phyloP scores from a whole-genome alignment of 2,888 invertebrate genomes.

The Caenorhabditis wallacei region DNA sequence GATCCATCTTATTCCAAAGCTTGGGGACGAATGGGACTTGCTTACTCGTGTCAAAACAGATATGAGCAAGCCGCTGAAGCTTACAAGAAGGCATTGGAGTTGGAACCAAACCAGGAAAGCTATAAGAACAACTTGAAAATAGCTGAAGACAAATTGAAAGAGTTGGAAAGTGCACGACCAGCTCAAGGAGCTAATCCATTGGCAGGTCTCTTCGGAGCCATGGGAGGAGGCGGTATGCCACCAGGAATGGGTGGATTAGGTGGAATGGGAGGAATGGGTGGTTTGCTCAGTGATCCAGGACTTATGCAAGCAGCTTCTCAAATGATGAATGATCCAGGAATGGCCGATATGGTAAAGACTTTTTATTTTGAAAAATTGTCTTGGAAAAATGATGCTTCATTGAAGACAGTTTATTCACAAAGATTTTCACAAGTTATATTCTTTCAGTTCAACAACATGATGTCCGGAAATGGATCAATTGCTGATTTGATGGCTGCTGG shows the following conservation, averaged over 20 bases:
- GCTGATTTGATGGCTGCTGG: constrained; percentile 68
- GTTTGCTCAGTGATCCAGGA: constrained; percentile 89
- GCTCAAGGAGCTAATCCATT: constrained; percentile 61
- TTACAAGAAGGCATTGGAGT: constrained; percentile 91
- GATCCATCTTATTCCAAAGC: constrained; percentile 93
- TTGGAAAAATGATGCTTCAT: too few relatives aligned
- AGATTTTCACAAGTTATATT: constrained; percentile 1
- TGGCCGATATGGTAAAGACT: constrained; percentile 88
- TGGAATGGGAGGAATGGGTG: constrained; percentile 66
- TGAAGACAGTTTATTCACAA: too few relatives aligned
- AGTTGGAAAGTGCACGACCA: constrained; percentile 73
- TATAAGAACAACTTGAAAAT: constrained; percentile 89
- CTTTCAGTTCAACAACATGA: constrained; percentile 57
- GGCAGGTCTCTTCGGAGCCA: constrained; percentile 69
- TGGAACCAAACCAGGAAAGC: constrained; percentile 94
- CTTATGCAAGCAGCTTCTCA: constrained; percentile 86
- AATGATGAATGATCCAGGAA: constrained; percentile 88
- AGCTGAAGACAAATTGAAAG: constrained; percentile 88
- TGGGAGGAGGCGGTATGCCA: constrained; percentile 49
- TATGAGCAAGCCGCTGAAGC: constrained; percentile 91
- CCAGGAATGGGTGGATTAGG: constrained; percentile 63
- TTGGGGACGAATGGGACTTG: constrained; percentile 85
- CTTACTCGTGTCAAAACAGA: constrained; percentile 90
- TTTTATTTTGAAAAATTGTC: too few relatives aligned
- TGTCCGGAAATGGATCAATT: constrained; percentile 61